Conservation (phyloP, 2,113 vertebrate genomes). For the Xenopus laevis region DNA sequence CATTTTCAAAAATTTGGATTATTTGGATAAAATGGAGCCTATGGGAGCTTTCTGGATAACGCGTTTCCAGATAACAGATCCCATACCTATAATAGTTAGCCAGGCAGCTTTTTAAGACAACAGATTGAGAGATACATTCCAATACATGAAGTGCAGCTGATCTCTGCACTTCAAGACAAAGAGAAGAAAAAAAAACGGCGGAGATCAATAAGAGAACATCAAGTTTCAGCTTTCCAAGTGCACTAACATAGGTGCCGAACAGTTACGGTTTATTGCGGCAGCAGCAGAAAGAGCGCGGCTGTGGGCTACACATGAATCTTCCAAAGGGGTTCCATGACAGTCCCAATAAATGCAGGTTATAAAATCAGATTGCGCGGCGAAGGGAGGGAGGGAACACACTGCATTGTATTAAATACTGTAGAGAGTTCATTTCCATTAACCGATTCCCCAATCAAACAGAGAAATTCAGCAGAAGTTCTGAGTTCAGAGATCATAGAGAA, state of each 20-base stretch:
- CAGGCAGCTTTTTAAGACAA: background rate
- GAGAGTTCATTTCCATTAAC: background rate
- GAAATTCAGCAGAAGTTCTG: background rate
- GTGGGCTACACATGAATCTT: constrained; percentile 9
- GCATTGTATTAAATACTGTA: too few species aligned
- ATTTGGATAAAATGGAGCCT: too few species aligned
- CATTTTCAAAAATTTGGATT: too few species aligned
- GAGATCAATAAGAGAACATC: background rate
- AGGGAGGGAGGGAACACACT: background rate
- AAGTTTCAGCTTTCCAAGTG: constrained; percentile 18
- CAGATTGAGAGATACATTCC: too few species aligned
- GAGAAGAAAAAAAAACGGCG: too few species aligned
- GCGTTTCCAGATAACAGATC: too few species aligned
- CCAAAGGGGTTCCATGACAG: constrained; percentile 1
- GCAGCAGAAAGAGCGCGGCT: background rate
- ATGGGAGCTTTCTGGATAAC: too few species aligned
- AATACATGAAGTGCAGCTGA: too few species aligned
- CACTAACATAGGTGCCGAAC: constrained; percentile 4
- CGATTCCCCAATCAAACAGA: background rate
- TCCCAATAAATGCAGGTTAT: constrained; percentile 14
- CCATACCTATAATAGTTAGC: background rate
- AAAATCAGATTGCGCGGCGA: constrained; percentile 21
- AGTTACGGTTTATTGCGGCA: constrained; percentile 40
- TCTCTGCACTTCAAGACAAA: too few species aligned
- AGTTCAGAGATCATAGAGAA: background rate